Evolutionary conservation across 2,113 vertebrate genomes (phyloP).

Genomic region (Xiphophorus maculatus): DNA sequence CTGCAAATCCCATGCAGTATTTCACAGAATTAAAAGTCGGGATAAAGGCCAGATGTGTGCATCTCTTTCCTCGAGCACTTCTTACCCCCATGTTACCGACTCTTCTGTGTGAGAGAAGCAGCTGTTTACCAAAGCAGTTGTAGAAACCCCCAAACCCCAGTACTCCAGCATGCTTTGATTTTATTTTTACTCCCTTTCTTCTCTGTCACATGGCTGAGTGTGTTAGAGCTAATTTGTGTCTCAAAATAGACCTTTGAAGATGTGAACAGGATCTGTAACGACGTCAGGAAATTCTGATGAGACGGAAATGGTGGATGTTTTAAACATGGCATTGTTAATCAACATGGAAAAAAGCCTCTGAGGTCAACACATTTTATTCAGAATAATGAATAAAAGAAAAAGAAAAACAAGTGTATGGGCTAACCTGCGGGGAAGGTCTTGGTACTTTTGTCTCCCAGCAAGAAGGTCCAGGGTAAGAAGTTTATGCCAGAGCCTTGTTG

Average conservation of each 20-base stretch:
- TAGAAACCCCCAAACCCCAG: conserved; percentile 54
- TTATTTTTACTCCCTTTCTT: conserved; percentile 44
- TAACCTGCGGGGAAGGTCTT: too few relatives aligned
- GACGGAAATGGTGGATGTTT: conserved; percentile 29
- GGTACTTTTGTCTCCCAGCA: too few relatives aligned
- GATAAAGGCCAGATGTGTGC: conserved; percentile 28
- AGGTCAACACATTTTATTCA: not conserved
- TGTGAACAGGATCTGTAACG: conserved; percentile 3
- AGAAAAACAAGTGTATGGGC: too few relatives aligned
- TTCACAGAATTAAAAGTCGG: conserved; percentile 12
- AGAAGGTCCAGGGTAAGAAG: too few relatives aligned
- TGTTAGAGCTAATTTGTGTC: conserved; percentile 49
- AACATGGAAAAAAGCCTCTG: not conserved
- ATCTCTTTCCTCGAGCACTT: conserved; percentile 32
- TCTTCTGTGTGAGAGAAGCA: conserved; percentile 64
- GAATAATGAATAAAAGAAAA: not conserved
- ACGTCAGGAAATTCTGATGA: not conserved
- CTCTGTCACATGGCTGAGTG: conserved; percentile 45
- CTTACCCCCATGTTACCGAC: conserved; percentile 27
- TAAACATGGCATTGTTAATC: conserved; percentile 21
- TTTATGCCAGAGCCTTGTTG: too few relatives aligned
- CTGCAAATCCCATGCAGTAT: conserved; percentile 32
- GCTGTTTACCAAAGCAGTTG: conserved; percentile 64
- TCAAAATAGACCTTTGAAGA: conserved; percentile 56
- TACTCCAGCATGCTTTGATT: conserved; percentile 36